A percentile compares a stretch with the other conserved stretches of the same genome.
Evolutionary conservation across 2,888 invertebrate species (phyloP).

Genomic region (Trachelus troglodyta): DNA sequence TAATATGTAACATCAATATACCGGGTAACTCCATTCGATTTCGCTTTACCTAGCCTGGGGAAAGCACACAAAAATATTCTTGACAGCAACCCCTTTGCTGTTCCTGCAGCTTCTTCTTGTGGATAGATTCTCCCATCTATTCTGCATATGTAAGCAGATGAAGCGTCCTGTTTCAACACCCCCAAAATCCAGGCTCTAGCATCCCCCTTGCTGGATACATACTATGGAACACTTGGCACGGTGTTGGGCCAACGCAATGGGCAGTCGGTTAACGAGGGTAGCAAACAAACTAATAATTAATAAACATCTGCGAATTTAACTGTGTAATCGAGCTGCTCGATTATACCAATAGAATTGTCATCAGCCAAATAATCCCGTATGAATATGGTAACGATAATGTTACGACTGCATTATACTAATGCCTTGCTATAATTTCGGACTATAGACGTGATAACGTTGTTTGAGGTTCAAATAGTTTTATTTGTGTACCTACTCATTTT

Average conservation of each 20-base stretch:
- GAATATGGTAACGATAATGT: neutral
- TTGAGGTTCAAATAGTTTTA: neutral
- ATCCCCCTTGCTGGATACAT: neutral
- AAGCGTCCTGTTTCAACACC: neutral
- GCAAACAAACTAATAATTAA: neutral
- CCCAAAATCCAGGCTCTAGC: neutral
- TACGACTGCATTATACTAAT: neutral
- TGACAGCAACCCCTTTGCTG: neutral
- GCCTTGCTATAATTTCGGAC: neutral
- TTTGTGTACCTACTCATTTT: neutral
- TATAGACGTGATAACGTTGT: neutral
- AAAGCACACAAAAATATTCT: neutral
- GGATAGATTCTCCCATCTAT: neutral
- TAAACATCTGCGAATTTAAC: neutral
- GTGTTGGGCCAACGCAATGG: neutral
- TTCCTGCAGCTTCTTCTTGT: neutral
- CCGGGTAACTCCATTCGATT: neutral
- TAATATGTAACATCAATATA: slow-evolving; percentile 29
- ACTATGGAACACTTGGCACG: neutral
- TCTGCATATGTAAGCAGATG: neutral
- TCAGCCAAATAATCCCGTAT: neutral
- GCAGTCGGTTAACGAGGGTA: neutral
- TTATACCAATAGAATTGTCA: neutral
- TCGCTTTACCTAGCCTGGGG: neutral
- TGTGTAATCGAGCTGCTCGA: neutral